Conservation (phyloP, 2,113 vertebrate genomes). For the Pitta sordida region DNA sequence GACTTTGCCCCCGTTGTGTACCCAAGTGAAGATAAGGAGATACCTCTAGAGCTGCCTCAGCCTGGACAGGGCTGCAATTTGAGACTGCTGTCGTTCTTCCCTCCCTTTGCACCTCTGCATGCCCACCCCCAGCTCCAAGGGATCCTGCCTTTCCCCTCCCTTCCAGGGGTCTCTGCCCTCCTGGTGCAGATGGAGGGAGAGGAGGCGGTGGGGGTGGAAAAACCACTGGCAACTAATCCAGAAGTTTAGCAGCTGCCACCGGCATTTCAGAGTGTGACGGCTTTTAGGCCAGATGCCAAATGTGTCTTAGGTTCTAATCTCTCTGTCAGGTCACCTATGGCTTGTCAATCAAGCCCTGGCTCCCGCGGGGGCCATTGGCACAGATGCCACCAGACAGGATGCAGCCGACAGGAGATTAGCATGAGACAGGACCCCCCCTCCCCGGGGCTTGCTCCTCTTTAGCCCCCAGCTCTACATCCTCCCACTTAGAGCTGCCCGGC, state of each 20-base stretch:
- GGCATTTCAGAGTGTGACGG: neutral
- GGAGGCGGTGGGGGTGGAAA: neutral
- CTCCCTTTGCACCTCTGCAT: neutral
- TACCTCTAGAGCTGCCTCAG: neutral
- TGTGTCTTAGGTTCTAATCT: conserved; percentile 47
- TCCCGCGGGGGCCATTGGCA: neutral
- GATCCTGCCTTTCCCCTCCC: neutral
- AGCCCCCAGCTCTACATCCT: fast-evolving
- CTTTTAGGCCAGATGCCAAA: conserved; percentile 53
- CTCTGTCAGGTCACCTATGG: conserved; percentile 50
- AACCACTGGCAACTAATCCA: conserved; percentile 42
- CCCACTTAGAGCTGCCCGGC: neutral
- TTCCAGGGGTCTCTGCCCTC: neutral
- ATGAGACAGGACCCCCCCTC: neutral
- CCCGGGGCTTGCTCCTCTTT: neutral
- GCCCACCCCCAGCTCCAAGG: neutral
- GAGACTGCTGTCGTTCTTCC: neutral
- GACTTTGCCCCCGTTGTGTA: neutral
- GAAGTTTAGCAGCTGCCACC: conserved; percentile 56
- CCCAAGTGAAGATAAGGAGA: neutral
- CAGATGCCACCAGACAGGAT: conserved; percentile 14
- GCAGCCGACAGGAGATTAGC: neutral
- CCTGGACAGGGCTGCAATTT: neutral
- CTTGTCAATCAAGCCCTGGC: conserved; percentile 37
- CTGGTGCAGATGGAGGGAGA: neutral